phyloP scores from a whole-genome alignment of 2,113 vertebrate genomes.

The Martes martes region DNA sequence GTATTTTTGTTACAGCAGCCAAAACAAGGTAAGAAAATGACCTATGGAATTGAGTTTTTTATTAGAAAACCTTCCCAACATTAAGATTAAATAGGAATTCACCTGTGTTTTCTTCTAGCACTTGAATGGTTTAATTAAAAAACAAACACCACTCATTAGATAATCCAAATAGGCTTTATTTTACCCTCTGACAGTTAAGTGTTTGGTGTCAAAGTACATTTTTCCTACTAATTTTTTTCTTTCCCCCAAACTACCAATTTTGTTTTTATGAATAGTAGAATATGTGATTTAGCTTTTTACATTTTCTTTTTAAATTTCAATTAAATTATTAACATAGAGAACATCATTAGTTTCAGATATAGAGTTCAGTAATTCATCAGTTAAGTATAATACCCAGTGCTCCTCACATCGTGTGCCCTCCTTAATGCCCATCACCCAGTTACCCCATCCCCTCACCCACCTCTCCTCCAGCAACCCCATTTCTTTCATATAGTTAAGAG shows the following conservation, averaged over 20 bases:
- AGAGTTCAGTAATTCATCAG: too few relatives aligned
- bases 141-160: background rate
- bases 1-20: background rate
- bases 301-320: too few relatives aligned
- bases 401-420: too few relatives aligned
- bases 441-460: too few relatives aligned
- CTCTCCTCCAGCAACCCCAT: too few relatives aligned
- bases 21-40: background rate
- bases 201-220: constrained; percentile 3
- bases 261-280: constrained; percentile 24
- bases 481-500: too few relatives aligned
- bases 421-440: too few relatives aligned
- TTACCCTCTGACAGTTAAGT: background rate
- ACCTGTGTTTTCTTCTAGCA: background rate
- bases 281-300: background rate
- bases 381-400: too few relatives aligned
- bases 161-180: background rate
- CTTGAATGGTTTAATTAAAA: background rate
- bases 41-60: background rate
- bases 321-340: too few relatives aligned
- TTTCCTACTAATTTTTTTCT: constrained; percentile 5
- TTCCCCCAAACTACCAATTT: constrained; percentile 49
- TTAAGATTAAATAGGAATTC: background rate
- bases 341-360: too few relatives aligned
- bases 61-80: background rate